These are phyloP conservation scores for Rhinogobius similis DNA, from an alignment of 2,113 vertebrate genomes.

Conservation along the genomic window DNA sequence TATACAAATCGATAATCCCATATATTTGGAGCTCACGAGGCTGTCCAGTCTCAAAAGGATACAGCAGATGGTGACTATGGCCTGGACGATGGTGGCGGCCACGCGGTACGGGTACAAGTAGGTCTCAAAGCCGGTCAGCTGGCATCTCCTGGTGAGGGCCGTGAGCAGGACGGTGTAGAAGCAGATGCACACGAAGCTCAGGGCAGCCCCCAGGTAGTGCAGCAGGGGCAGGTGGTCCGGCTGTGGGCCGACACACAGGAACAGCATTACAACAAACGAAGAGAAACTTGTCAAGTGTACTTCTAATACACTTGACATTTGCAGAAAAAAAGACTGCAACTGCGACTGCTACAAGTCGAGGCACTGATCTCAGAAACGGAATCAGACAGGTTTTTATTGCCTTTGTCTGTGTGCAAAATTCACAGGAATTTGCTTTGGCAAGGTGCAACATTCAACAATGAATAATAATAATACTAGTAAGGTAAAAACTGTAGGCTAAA, in stretches of 20 bases:
- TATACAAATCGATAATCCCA: too few relatives aligned
- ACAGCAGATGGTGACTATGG: constrained; percentile 72
- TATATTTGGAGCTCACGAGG: too few relatives aligned
- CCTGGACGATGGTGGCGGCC: constrained; percentile 57
- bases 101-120: constrained; percentile 71
- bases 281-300: too few relatives aligned
- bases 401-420: too few relatives aligned
- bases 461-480: too few relatives aligned
- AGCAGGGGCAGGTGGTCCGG: constrained; percentile 54
- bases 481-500: too few relatives aligned
- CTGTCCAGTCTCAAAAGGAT: constrained; percentile 64
- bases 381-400: too few relatives aligned
- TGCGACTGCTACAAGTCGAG: too few relatives aligned
- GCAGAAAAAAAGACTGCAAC: too few relatives aligned
- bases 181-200: constrained; percentile 76
- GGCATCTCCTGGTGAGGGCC: constrained; percentile 64
- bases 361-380: too few relatives aligned
- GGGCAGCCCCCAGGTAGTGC: constrained; percentile 77
- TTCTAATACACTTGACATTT: background rate
- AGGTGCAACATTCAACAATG: too few relatives aligned
- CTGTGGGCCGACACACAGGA: constrained; percentile 44
- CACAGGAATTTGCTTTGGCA: too few relatives aligned
- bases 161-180: constrained; percentile 75
- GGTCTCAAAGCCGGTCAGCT: constrained; percentile 69
- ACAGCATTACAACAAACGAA: background rate